These are phyloP conservation scores for Leptinotarsa texana DNA, from an alignment of 1,140 invertebrate species.

Conservation along the genomic window DNA sequence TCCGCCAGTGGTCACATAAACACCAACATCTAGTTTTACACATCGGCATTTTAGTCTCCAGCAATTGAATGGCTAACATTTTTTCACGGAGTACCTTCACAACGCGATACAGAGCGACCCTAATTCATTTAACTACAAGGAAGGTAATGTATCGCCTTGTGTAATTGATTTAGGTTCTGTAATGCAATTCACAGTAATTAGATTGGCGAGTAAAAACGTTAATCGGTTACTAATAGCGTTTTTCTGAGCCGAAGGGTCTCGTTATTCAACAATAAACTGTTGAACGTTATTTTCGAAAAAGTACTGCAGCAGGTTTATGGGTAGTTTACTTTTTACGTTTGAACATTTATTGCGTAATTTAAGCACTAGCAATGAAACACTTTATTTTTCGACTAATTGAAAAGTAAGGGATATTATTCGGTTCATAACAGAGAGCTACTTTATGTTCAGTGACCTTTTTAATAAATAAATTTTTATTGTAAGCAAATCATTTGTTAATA, in stretches of 20 bases:
- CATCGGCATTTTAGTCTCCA: constrained; percentile 10
- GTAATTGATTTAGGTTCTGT: constrained; percentile 10
- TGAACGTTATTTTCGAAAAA: constrained; percentile 11
- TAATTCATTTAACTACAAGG: constrained; percentile 8
- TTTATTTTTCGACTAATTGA: too few species aligned
- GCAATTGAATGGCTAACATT: background rate
- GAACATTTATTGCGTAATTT: too few species aligned
- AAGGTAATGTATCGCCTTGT: constrained; percentile 15
- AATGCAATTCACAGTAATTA: constrained; percentile 23
- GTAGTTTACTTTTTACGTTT: background rate
- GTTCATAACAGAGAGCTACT: too few species aligned
- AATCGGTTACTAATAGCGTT: constrained; percentile 23
- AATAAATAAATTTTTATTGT: too few species aligned
- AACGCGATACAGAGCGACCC: background rate
- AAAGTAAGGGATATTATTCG: too few species aligned
- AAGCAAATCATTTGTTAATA: too few species aligned
- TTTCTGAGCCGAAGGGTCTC: constrained; percentile 3
- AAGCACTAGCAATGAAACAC: too few species aligned
- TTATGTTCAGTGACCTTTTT: too few species aligned
- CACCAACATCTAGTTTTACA: constrained; percentile 16
- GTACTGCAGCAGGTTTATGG: background rate
- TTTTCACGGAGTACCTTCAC: background rate
- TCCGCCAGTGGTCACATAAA: background rate
- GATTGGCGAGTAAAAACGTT: constrained; percentile 17
- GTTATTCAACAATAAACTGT: constrained; percentile 12